Conservation (phyloP, 2,888 invertebrate species). For the Troides helena region DNA sequence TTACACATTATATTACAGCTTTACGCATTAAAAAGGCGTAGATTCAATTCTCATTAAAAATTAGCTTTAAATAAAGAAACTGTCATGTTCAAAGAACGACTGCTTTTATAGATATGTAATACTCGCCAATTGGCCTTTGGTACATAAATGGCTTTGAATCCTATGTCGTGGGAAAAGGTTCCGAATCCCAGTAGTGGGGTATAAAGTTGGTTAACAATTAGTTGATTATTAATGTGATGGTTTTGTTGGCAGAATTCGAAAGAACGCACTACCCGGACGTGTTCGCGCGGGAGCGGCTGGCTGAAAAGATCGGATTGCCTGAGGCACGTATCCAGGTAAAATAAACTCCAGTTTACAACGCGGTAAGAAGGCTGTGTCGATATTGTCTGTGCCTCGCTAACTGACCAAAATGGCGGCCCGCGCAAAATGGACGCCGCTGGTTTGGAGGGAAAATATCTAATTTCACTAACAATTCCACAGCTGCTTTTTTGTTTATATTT, state of each 20-base stretch:
- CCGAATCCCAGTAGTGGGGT: no score
- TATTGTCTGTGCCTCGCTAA: conserved; percentile 43
- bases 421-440: conserved; percentile 26
- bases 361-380: conserved; percentile 65
- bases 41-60: no score
- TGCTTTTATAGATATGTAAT: no score
- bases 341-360: conserved; percentile 78
- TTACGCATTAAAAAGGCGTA: no score
- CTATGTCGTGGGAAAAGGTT: no score
- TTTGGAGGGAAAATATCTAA: conserved; percentile 16
- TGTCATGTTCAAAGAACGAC: no score
- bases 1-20: no score
- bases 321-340: conserved; percentile 99
- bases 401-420: conserved; percentile 33
- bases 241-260: conserved; percentile 89
- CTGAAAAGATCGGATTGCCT: conserved; percentile 98
- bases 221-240: neutral
- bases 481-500: conserved; percentile 10
- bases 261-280: conserved; percentile 98
- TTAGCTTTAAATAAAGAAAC: no score
- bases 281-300: conserved; percentile 96
- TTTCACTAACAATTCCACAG: conserved; percentile 4
- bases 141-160: no score
- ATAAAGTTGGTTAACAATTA: neutral
- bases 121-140: no score